Evolutionary conservation across 2,888 invertebrate genomes (phyloP).

Genomic region (Leucophenga montana): DNA sequence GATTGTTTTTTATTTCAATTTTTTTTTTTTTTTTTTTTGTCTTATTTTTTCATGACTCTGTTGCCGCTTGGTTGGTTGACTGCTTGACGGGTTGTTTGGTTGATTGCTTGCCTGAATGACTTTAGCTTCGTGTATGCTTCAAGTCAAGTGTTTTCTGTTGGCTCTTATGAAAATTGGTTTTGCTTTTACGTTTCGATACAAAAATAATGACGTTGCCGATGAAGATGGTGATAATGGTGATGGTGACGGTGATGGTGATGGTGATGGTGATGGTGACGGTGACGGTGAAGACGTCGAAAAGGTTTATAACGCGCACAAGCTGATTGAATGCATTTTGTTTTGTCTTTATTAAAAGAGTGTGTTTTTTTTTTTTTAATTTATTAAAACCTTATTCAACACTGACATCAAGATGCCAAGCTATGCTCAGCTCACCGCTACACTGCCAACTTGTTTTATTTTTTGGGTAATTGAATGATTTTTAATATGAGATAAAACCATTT

Average conservation of each 20-base stretch:
- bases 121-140: not conserved
- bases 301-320: not conserved
- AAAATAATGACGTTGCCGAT: not conserved
- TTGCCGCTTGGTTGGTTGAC: not conserved
- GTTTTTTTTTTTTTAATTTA: slow-evolving; percentile 3
- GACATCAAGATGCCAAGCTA: slow-evolving; percentile 8
- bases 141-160: slow-evolving; percentile 22
- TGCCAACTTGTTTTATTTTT: not conserved
- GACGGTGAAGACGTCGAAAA: slow-evolving; percentile 3
- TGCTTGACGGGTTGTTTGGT: not conserved
- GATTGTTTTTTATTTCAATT: not conserved
- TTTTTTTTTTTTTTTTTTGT: no score
- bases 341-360: not conserved
- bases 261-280: not conserved
- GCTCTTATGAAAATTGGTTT: slow-evolving; percentile 29
- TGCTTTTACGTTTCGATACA: slow-evolving; percentile 18
- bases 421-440: not conserved
- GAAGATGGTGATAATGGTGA: slow-evolving; percentile 1
- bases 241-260: not conserved
- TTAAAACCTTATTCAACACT: slow-evolving; percentile 22
- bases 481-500: slow-evolving; percentile 50
- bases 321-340: slow-evolving; percentile 7
- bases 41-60: no score
- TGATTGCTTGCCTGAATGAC: slow-evolving; percentile 18
- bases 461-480: slow-evolving; percentile 41